These are phyloP conservation scores for Nyctibius bracteatus DNA, from an alignment of 2,113 vertebrate species.

Conservation along the genomic window DNA sequence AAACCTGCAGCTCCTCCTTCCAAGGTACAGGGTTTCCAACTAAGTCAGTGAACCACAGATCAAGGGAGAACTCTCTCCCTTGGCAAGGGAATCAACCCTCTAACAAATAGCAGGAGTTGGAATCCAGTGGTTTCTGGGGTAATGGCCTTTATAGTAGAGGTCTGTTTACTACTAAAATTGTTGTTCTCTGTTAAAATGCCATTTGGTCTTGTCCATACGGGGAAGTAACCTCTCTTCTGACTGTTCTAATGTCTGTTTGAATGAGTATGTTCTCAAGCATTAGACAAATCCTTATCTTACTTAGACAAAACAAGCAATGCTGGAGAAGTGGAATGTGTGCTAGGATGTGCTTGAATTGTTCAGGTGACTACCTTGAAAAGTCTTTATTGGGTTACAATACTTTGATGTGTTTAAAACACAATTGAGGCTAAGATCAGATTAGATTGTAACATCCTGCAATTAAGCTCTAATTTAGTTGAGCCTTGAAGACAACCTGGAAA, in stretches of 20 bases:
- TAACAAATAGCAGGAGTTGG: not conserved
- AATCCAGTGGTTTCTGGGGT: not conserved
- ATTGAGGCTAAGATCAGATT: slow-evolving; percentile 10
- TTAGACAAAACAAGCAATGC: not conserved
- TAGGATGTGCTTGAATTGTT: not conserved
- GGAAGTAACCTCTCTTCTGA: not conserved
- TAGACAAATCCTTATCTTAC: not conserved
- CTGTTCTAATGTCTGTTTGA: not conserved
- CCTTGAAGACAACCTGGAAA: not conserved
- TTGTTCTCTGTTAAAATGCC: not conserved
- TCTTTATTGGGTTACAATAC: not conserved
- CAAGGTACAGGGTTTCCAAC: slow-evolving; percentile 77
- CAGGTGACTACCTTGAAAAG: not conserved
- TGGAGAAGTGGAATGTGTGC: not conserved
- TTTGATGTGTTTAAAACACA: slow-evolving; percentile 30
- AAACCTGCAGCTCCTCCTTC: slow-evolving; percentile 92
- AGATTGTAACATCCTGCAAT: slow-evolving; percentile 31
- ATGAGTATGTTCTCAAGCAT: not conserved
- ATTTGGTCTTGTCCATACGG: not conserved
- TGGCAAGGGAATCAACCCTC: not conserved
- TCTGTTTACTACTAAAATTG: not conserved
- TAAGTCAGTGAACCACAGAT: not conserved
- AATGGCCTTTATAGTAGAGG: not conserved
- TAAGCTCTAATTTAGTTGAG: not conserved
- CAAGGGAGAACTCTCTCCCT: not conserved